Evolutionary conservation across 2,797 vertebrate genomes (phyloP).

Genomic region (Enteromius treurensis): DNA sequence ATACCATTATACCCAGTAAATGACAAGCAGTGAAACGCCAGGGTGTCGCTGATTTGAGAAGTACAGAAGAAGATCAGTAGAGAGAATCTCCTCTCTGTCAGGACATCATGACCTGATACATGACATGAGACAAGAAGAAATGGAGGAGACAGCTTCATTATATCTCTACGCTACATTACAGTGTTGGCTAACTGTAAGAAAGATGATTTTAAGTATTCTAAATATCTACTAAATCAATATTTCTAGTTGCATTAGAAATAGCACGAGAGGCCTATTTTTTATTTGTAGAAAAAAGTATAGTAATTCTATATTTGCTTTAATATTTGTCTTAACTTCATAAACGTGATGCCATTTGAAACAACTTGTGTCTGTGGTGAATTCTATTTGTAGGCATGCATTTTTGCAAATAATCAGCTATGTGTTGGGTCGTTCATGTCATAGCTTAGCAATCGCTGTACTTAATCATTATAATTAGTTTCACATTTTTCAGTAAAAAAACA

Average conservation of each 20-base stretch:
- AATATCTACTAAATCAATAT: not conserved
- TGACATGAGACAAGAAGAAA: not conserved
- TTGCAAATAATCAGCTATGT: conserved; percentile 16
- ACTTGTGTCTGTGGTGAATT: not conserved
- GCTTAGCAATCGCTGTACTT: not conserved
- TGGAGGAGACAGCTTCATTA: not conserved
- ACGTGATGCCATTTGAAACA: not conserved
- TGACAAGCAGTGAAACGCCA: not conserved
- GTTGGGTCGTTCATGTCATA: conserved; percentile 3
- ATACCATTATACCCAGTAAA: not conserved
- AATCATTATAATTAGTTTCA: conserved; percentile 23
- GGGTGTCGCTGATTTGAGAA: not conserved
- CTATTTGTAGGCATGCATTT: not conserved
- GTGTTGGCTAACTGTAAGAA: not conserved
- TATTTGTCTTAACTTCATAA: not conserved
- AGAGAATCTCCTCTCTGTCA: not conserved
- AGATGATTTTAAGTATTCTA: not conserved
- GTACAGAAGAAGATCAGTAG: not conserved
- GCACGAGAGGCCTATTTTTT: not conserved
- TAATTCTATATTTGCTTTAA: not conserved
- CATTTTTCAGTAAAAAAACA: conserved; percentile 1
- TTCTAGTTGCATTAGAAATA: not conserved
- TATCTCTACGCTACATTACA: not conserved
- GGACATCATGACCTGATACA: not conserved
- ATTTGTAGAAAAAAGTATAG: not conserved